phyloP scores from a whole-genome alignment of 1,140 invertebrate genomes.

The Meloidogyne hapla region DNA sequence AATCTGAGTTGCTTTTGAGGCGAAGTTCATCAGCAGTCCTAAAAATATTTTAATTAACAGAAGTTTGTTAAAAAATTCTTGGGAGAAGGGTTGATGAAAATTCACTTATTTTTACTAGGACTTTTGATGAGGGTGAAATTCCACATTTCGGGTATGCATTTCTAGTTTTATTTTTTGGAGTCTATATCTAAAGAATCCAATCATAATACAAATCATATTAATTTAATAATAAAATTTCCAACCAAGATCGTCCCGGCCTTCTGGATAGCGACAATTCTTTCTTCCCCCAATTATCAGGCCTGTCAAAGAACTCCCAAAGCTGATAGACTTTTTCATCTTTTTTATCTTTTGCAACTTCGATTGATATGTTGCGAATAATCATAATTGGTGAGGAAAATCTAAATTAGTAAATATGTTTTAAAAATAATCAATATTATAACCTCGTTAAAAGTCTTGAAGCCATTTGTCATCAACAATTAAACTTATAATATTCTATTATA shows the following conservation, averaged over 20 bases:
- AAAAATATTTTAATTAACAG: conserved; percentile 12
- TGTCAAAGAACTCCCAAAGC: conserved; percentile 41
- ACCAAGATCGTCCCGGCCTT: conserved; percentile 75
- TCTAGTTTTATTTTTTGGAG: no score
- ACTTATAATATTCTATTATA: no score
- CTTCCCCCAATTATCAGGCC: conserved; percentile 18
- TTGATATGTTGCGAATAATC: background rate
- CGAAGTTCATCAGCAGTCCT: conserved; percentile 81
- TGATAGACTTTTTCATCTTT: conserved; percentile 14
- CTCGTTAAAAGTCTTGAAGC: background rate
- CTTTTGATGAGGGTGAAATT: no score
- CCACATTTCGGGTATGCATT: no score
- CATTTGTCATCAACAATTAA: background rate
- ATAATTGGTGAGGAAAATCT: background rate
- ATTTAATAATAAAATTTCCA: background rate
- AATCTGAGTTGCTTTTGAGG: conserved; percentile 89
- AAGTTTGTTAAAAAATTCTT: no score
- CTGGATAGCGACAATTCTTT: conserved; percentile 74
- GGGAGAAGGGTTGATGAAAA: no score
- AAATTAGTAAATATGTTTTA: background rate
- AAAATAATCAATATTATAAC: background rate
- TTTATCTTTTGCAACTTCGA: background rate
- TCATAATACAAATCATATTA: no score
- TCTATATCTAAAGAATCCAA: no score
- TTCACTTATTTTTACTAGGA: no score